Percentiles rank a stretch among this genome's conserved stretches.
phyloP scores from a whole-genome alignment of 1,140 invertebrate species.

The Diabrotica undecimpunctata region DNA sequence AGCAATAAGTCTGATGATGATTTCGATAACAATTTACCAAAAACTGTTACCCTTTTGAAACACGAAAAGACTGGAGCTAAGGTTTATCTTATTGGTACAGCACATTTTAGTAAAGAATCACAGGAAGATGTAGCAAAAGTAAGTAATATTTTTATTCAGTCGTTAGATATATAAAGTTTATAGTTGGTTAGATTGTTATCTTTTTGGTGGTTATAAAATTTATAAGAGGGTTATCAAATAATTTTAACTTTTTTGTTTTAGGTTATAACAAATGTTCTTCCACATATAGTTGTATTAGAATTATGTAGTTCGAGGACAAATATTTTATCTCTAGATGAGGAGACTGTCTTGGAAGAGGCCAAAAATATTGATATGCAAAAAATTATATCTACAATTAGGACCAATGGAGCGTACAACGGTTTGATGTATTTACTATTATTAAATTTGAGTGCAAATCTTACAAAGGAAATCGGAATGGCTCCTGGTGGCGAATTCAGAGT shows the following conservation, averaged over 20 bases:
- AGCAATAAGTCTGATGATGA: constrained; percentile 43
- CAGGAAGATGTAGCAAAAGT: constrained; percentile 54
- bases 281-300: constrained; percentile 92
- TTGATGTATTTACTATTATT: constrained; percentile 86
- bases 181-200: no score
- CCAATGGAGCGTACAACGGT: constrained; percentile 79
- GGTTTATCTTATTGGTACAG: constrained; percentile 81
- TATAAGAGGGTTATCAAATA: not conserved
- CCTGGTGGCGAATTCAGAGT: constrained; percentile 94
- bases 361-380: constrained; percentile 79
- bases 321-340: constrained; percentile 89
- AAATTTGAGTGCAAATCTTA: constrained; percentile 88
- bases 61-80: constrained; percentile 71
- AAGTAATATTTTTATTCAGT: constrained; percentile 7
- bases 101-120: constrained; percentile 46
- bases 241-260: constrained; percentile 19
- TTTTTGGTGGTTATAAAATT: no score
- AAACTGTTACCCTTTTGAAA: constrained; percentile 77
- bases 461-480: constrained; percentile 93
- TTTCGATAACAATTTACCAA: constrained; percentile 70
- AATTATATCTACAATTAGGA: constrained; percentile 59
- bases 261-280: constrained; percentile 84
- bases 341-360: constrained; percentile 82
- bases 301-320: constrained; percentile 82
- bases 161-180: not conserved